These are phyloP conservation scores for Bufotes viridis DNA, from an alignment of 2,797 vertebrate genomes.

Conservation along the genomic window DNA sequence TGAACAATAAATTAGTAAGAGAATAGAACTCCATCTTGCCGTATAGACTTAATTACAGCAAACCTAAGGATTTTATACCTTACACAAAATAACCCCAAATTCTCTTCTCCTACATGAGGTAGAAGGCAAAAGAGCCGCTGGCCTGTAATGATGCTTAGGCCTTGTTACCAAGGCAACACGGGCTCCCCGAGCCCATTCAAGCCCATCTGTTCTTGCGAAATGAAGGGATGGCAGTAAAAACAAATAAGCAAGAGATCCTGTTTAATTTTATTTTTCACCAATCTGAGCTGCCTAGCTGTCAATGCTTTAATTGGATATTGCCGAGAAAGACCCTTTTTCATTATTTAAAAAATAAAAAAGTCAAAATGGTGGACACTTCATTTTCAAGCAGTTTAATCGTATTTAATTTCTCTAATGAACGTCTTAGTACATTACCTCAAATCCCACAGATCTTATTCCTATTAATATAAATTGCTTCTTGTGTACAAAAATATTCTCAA, in stretches of 20 bases:
- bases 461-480: slow-evolving; percentile 1
- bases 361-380: slow-evolving; percentile 8
- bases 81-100: slow-evolving; percentile 34
- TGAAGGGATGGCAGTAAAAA: slow-evolving; percentile 46
- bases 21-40: not conserved
- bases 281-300: slow-evolving; percentile 25
- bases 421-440: not conserved
- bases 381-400: slow-evolving; percentile 27
- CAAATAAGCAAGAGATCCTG: slow-evolving; percentile 42
- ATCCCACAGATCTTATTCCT: not conserved
- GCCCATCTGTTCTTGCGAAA: slow-evolving; percentile 58
- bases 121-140: slow-evolving; percentile 53
- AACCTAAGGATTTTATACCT: not conserved
- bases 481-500: not conserved
- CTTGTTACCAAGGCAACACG: slow-evolving; percentile 52
- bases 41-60: slow-evolving; percentile 1
- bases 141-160: slow-evolving; percentile 54
- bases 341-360: slow-evolving; percentile 24
- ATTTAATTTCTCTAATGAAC: slow-evolving; percentile 21
- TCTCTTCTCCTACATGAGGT: slow-evolving; percentile 42
- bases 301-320: slow-evolving; percentile 36
- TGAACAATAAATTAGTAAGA: slow-evolving; percentile 3
- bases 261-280: slow-evolving; percentile 42
- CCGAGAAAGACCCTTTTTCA: not conserved
- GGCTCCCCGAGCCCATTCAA: slow-evolving; percentile 52